Evolutionary conservation across 1,140 invertebrate species (phyloP), one percentile per base, ranked within the genome.

Genomic region (Drosophila pruinosa): DNA sequence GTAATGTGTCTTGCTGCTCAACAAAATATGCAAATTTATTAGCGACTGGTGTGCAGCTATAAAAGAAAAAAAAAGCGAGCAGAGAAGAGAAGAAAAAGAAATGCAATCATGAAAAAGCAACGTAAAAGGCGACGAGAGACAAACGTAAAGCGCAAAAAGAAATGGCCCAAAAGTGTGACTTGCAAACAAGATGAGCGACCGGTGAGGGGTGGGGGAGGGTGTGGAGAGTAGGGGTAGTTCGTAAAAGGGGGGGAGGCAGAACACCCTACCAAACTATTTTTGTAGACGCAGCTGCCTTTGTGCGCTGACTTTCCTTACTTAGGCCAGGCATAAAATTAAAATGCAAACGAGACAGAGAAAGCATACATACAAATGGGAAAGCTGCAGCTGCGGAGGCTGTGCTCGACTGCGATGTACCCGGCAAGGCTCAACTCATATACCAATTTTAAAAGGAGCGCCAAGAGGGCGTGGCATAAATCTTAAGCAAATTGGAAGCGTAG

Each of bases 101-200:
- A 76, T 80, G 77, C 69, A 67, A 72, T 67, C 63, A 68, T 34
- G 64, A 47, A 41, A 68, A 72, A 68, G 63, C 63, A 54, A 38
- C 53, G 43, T n/a, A 39, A 53, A 39, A 39, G 63, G 48, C 53
- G 61, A 58, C 21, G 53, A 53, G 61, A 76, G 36, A 45, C 48
- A 47, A 63, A 70, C 12, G 41, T 31, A 75, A 81, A 82, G 78
- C 73, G 74, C 68, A 85, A 43, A 21, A 86, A 77, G 77, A 77
- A 86, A 80, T 85, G 81, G 85, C 81, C 81, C 68, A 85, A 81
- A 85, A 86, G 81, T 86, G 77, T 70, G 77, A 80, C 72, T 77
- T 63, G 47, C 12, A 14, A 24, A 39, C 15, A 26, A 43, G 47
- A 17, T 31, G 47, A 24, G 24, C 8, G 3, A 3, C 2, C 8